phyloP scores from a whole-genome alignment of 1,140 invertebrate genomes.

The Anagrus nilaparvatae region DNA sequence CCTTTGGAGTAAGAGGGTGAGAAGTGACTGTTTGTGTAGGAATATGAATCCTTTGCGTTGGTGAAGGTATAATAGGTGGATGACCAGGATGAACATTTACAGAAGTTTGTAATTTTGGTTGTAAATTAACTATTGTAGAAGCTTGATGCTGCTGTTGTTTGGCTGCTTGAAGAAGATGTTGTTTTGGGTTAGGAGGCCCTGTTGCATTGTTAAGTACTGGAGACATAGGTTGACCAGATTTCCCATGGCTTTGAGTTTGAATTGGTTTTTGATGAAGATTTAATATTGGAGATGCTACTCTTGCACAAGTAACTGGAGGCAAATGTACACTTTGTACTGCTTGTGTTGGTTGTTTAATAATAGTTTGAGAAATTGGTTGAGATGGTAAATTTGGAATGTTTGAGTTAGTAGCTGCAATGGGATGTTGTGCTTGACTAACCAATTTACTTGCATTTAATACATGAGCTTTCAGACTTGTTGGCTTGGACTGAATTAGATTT shows the following conservation, averaged over 20 bases:
- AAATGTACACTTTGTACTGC: conserved; percentile 31
- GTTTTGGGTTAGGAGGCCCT: conserved; percentile 33
- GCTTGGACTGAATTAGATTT: conserved; percentile 26
- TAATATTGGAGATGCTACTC: conserved; percentile 31
- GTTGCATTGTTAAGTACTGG: conserved; percentile 33
- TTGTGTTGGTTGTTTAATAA: conserved; percentile 30
- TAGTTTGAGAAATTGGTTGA: conserved; percentile 31
- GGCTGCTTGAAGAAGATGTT: conserved; percentile 34
- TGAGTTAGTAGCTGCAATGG: conserved; percentile 28
- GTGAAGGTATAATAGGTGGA: conserved; percentile 20
- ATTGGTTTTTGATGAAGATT: conserved; percentile 29
- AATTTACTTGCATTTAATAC: conserved; percentile 40
- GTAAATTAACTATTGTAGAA: conserved; percentile 30
- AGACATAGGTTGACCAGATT: conserved; percentile 34
- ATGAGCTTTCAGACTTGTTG: conserved; percentile 47
- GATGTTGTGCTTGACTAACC: conserved; percentile 18
- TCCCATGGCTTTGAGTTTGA: conserved; percentile 7
- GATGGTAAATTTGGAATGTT: conserved; percentile 18
- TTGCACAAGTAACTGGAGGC: conserved; percentile 28
- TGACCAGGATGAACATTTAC: conserved; percentile 27
- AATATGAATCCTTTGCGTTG: conserved; percentile 32
- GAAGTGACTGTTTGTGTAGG: conserved; percentile 25
- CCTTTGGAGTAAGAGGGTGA: conserved; percentile 40
- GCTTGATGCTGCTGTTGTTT: conserved; percentile 28
- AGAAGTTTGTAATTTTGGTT: conserved; percentile 30